Percentiles rank a stretch among this genome's conserved stretches.
Conservation (phyloP, 2,113 vertebrate genomes). For the Aptenodytes patagonicus region DNA sequence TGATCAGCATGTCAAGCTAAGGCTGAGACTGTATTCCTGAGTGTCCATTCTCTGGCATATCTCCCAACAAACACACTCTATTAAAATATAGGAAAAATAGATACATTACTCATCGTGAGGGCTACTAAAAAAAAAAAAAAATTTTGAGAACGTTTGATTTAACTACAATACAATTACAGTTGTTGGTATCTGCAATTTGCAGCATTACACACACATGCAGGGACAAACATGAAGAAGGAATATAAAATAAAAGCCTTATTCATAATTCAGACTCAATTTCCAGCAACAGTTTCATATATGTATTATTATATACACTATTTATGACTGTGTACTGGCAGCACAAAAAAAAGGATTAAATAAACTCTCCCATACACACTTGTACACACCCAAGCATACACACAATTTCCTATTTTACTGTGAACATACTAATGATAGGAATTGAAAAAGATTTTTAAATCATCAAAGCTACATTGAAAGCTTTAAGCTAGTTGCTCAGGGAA, state of each 20-base stretch:
- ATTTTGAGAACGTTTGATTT: neutral
- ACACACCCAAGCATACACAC: neutral
- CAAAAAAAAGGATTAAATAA: neutral
- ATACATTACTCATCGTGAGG: neutral
- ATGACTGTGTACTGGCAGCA: neutral
- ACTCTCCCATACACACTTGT: neutral
- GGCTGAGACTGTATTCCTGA: neutral
- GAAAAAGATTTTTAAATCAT: neutral
- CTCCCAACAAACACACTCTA: neutral
- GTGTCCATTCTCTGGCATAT: neutral
- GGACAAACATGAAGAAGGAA: neutral
- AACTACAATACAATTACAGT: neutral
- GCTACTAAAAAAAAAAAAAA: neutral
- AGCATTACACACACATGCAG: neutral
- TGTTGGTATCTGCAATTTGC: neutral
- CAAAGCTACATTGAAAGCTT: neutral
- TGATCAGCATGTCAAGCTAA: neutral
- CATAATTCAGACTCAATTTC: constrained; percentile 8
- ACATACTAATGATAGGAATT: neutral
- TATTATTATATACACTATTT: neutral
- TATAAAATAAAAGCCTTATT: neutral
- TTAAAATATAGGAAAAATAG: neutral
- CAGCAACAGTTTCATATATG: neutral
- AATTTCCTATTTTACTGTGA: neutral
- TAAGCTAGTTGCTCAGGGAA: neutral